Percentiles rank a stretch among this genome's conserved stretches.
These are phyloP conservation scores for Rhagoletis pomonella DNA, from an alignment of 1,140 invertebrate genomes.

Conservation along the genomic window DNA sequence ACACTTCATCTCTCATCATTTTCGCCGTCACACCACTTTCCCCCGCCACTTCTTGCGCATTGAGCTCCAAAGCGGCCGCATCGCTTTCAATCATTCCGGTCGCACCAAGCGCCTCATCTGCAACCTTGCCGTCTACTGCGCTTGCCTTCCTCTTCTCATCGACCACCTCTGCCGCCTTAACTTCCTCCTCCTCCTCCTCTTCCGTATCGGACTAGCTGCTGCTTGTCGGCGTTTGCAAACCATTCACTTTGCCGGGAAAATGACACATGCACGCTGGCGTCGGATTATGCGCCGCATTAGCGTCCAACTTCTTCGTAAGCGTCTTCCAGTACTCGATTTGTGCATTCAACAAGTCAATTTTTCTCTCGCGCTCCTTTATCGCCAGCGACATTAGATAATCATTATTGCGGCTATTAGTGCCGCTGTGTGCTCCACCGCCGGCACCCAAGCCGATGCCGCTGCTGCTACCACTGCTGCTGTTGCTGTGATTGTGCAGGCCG, in stretches of 20 bases:
- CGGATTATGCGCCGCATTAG: slow-evolving; percentile 63
- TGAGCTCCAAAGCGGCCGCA: slow-evolving; percentile 53
- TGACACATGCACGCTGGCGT: slow-evolving; percentile 68
- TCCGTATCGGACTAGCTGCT: slow-evolving; percentile 68
- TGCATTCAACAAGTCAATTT: slow-evolving; percentile 70
- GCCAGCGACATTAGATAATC: slow-evolving; percentile 67
- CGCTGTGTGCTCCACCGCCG: background rate
- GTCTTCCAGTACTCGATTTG: slow-evolving; percentile 72
- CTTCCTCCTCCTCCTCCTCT: slow-evolving; percentile 11
- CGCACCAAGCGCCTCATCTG: background rate
- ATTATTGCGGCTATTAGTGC: slow-evolving; percentile 60
- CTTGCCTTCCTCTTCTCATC: background rate
- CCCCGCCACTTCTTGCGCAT: background rate
- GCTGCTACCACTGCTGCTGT: slow-evolving; percentile 53
- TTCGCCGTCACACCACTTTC: background rate
- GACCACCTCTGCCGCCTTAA: slow-evolving; percentile 7
- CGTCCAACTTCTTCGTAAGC: slow-evolving; percentile 69
- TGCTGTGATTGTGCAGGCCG: slow-evolving; percentile 59
- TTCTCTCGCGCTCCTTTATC: slow-evolving; percentile 68
- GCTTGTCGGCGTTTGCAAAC: slow-evolving; percentile 65
- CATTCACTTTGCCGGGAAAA: slow-evolving; percentile 64
- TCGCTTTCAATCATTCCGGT: slow-evolving; percentile 50
- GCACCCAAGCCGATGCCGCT: background rate
- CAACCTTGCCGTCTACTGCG: too few species aligned
- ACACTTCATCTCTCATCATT: background rate